These are phyloP conservation scores for Drosophila ambigua DNA, from an alignment of 1,140 invertebrate genomes.

Conservation along the genomic window DNA sequence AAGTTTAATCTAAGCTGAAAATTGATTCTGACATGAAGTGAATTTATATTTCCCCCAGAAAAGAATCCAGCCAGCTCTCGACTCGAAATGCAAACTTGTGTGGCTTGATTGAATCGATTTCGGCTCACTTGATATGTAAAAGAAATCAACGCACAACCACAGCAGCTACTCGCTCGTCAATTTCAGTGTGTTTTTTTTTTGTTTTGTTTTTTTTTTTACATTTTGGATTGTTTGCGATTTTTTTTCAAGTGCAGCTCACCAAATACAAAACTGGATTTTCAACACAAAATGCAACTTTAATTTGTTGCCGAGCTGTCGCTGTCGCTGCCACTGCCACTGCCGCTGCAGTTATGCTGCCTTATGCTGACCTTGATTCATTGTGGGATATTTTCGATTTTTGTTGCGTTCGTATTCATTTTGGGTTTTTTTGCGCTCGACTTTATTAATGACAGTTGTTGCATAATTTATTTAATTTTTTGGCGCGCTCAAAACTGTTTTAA, in stretches of 20 bases:
- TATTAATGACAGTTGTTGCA: constrained; percentile 81
- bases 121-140: constrained; percentile 35
- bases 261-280: constrained; percentile 81
- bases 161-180: constrained; percentile 14
- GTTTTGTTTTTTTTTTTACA: constrained; percentile 8
- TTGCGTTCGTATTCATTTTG: constrained; percentile 5
- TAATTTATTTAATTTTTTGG: constrained; percentile 80
- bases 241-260: constrained; percentile 72
- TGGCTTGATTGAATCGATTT: constrained; percentile 68
- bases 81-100: constrained; percentile 42
- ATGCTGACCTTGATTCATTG: constrained; percentile 78
- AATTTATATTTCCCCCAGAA: constrained; percentile 54
- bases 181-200: constrained; percentile 11
- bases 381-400: constrained; percentile 68
- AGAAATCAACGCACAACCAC: constrained; percentile 36
- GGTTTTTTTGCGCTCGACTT: constrained; percentile 63
- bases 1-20: constrained; percentile 43
- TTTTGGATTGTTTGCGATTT: constrained; percentile 26
- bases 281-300: constrained; percentile 76
- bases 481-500: constrained; percentile 49
- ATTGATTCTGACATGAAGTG: constrained; percentile 60
- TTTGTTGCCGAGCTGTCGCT: constrained; percentile 37
- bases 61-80: constrained; percentile 7
- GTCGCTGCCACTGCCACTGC: constrained; percentile 23
- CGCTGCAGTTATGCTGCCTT: constrained; percentile 74